Conservation (phyloP, 2,888 invertebrate species). For the Liodrosophila aerea region DNA sequence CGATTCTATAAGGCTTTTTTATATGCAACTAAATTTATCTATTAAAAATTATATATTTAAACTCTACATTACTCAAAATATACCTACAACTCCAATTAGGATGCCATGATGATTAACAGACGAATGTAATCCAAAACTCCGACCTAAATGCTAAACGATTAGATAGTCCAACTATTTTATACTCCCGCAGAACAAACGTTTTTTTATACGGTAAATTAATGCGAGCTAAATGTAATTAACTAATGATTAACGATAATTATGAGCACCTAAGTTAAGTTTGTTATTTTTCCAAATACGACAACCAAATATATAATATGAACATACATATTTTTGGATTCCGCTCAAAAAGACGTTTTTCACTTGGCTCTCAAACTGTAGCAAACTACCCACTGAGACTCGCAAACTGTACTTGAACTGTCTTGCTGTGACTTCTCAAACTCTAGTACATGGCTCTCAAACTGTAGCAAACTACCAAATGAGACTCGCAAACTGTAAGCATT, state of each 20-base stretch:
- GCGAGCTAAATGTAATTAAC: conserved; percentile 8
- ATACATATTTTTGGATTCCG: conserved; percentile 73
- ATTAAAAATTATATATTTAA: conserved; percentile 8
- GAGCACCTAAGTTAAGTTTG: conserved; percentile 73
- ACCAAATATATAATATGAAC: conserved; percentile 55
- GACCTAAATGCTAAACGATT: conserved; percentile 54
- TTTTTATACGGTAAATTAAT: conserved; percentile 52
- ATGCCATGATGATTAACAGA: conserved; percentile 47
- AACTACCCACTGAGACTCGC: neutral
- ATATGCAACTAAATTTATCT: conserved; percentile 34
- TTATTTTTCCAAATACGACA: conserved; percentile 68
- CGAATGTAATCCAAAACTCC: conserved; percentile 43
- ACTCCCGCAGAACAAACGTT: conserved; percentile 51
- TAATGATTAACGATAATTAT: conserved; percentile 42
- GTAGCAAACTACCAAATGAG: no score
- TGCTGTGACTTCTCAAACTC: neutral
- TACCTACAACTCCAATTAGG: conserved; percentile 18
- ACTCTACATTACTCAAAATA: neutral
- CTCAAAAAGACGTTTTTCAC: conserved; percentile 47
- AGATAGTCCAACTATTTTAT: conserved; percentile 73
- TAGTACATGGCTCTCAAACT: neutral
- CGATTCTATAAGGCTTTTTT: conserved; percentile 65
- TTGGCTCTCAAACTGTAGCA: conserved; percentile 13
- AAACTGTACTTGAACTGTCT: neutral
- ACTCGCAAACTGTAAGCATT: no score